Base-by-base conservation (phyloP, 92 coral and sea anemone genomes). In the Parazoanthus swiftii region DNA sequence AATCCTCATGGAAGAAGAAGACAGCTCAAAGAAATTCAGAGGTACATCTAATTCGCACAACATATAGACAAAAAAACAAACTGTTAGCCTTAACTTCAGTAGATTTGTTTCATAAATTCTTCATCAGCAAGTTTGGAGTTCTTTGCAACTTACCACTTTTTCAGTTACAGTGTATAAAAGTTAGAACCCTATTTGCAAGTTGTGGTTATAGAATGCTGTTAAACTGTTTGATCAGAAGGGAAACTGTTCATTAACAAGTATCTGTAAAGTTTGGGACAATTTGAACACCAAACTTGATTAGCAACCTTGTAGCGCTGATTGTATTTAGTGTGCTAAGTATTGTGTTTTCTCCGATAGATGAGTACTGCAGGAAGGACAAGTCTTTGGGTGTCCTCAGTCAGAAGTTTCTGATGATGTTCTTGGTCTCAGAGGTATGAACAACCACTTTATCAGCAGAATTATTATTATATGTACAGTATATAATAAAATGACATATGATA, bases 381-480 rank as follows among this genome's bases (percentile, higher is more conserved):
- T 97, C 99, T 42, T 81, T 97, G 58, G 99, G 99, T 39, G 99
- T 97, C 3, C 91, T 97, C 36, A 97, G 99, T 72, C 98, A 97
- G 93, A 97, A 97, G 86, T 95, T 96, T 85, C 92, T 97, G 15
- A 93, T 94, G 93, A 95, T 97, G 99, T 97, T 97, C 92, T 80
- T 97, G 11, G 90, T 93, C 68, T 95, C 99, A 5, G 98, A 97
- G 94, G 99, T 97, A 90, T 54, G 80, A 7, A 26, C 44, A 14
- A 26, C 9, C 23, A 65, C 20, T 18, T 21, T 77, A 1, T 36
- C 36, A 38, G 33, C 42, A 39, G 42, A 39, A 39, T 39, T 39
- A 39, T 39, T 4, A 39, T 39, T 39, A 2, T 4, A 39, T 39
- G 42, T 39, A 39, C 42, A 39, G 33, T 29, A 29, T 29, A 29